Evolutionary conservation across 2,797 vertebrate genomes (phyloP).

Genomic region (Phataginus tricuspis): DNA sequence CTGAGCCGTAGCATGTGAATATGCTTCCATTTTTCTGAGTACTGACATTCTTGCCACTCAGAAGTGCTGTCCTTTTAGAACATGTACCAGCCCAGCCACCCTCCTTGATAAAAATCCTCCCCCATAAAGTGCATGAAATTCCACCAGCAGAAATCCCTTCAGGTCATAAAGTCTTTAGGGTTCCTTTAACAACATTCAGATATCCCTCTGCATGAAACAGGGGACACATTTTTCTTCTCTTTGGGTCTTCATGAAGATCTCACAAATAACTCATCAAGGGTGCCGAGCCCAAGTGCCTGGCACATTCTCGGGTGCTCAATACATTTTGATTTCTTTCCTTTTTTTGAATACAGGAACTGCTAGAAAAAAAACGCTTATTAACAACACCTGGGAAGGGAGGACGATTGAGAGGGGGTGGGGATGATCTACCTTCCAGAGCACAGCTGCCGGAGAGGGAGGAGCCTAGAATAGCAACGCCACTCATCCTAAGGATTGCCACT

Average conservation of each 20-base stretch:
- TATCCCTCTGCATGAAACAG: slow-evolving; percentile 26
- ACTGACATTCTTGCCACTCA: neutral
- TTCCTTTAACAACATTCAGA: slow-evolving; percentile 40
- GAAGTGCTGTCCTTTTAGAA: neutral
- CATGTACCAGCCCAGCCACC: neutral
- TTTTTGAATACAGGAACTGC: slow-evolving; percentile 50
- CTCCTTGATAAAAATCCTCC: neutral
- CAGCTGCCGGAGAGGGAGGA: neutral
- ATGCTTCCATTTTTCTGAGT: neutral
- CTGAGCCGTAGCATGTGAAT: neutral
- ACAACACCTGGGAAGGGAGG: slow-evolving; percentile 50
- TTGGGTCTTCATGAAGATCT: slow-evolving; percentile 32
- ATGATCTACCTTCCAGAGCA: neutral
- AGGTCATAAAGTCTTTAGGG: neutral
- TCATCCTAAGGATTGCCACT: neutral
- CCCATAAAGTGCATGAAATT: neutral
- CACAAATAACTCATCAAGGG: slow-evolving; percentile 72
- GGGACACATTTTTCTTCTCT: slow-evolving; percentile 39
- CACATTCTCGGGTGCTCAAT: slow-evolving; percentile 65
- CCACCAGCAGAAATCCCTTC: neutral
- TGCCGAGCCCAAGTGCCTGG: slow-evolving; percentile 60
- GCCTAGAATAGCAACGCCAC: neutral
- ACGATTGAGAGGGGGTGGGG: neutral
- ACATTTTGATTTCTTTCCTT: slow-evolving; percentile 71
- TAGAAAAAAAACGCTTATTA: neutral